phyloP scores from a whole-genome alignment of 1,140 invertebrate genomes.

The Heliothis virescens region DNA sequence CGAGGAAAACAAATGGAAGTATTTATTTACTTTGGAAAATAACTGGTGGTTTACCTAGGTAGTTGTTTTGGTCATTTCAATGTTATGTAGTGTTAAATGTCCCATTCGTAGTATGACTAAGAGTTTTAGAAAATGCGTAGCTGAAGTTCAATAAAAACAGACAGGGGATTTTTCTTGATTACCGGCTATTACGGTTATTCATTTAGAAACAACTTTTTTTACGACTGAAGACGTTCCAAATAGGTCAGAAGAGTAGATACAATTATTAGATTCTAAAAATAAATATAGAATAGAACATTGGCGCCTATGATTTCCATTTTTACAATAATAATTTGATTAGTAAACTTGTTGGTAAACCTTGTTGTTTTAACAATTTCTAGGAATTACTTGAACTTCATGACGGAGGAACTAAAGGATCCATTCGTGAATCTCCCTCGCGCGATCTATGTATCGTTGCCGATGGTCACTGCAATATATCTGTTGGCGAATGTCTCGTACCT shows the following conservation, averaged over 20 bases:
- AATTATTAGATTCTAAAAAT: too few species aligned
- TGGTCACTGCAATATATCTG: conserved; percentile 97
- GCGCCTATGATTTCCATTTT: too few species aligned
- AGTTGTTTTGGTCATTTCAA: not conserved
- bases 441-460: conserved; percentile 96
- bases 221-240: too few species aligned
- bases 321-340: too few species aligned
- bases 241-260: too few species aligned
- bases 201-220: too few species aligned
- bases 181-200: too few species aligned
- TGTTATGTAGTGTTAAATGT: not conserved
- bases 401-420: conserved; percentile 97
- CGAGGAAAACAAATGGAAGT: conserved; percentile 28
- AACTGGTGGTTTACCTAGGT: not conserved
- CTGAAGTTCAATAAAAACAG: not conserved
- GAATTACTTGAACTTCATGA: conserved; percentile 99
- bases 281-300: too few species aligned
- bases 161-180: too few species aligned
- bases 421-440: conserved; percentile 97
- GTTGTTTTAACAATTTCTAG: conserved; percentile 84
- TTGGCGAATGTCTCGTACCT: conserved; percentile 97
- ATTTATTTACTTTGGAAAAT: conserved; percentile 1
- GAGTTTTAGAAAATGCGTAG: not conserved
- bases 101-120: not conserved
- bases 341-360: too few species aligned